Percentiles rank a stretch among this genome's conserved stretches.
Evolutionary conservation across 2,888 invertebrate species (phyloP).

Genomic region (Tachystola acroxantha): DNA sequence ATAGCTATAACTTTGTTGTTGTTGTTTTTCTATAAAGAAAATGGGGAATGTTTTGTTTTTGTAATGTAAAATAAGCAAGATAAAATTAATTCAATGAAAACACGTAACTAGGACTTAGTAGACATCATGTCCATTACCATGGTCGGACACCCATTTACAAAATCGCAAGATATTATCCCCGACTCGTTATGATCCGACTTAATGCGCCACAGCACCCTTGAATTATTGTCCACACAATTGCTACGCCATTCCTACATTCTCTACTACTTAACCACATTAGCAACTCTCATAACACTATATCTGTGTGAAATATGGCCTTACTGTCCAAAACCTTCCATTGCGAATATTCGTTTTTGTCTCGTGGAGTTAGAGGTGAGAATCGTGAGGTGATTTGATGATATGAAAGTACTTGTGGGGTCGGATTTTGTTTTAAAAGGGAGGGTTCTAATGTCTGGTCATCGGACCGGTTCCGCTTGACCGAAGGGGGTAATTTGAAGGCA

Average conservation of each 20-base stretch:
- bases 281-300: constrained; percentile 67
- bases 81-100: constrained; percentile 12
- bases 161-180: constrained; percentile 59
- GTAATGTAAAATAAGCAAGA: no score
- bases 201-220: constrained; percentile 49
- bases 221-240: constrained; percentile 69
- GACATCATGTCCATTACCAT: constrained; percentile 14
- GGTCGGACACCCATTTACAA: constrained; percentile 43
- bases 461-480: constrained; percentile 67
- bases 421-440: constrained; percentile 65
- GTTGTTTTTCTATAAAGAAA: no score
- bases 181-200: constrained; percentile 44
- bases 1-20: no score
- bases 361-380: constrained; percentile 36
- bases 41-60: no score
- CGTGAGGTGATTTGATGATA: constrained; percentile 18
- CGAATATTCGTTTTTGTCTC: background rate
- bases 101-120: constrained; percentile 15
- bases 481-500: constrained; percentile 74
- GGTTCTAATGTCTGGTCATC: constrained; percentile 71
- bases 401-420: constrained; percentile 25
- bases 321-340: constrained; percentile 1
- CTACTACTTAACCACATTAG: constrained; percentile 58
- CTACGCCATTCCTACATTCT: constrained; percentile 50
- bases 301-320: constrained; percentile 64